Evolutionary conservation across 2,113 vertebrate species (phyloP).

Genomic region (Lichenostomus cassidix): DNA sequence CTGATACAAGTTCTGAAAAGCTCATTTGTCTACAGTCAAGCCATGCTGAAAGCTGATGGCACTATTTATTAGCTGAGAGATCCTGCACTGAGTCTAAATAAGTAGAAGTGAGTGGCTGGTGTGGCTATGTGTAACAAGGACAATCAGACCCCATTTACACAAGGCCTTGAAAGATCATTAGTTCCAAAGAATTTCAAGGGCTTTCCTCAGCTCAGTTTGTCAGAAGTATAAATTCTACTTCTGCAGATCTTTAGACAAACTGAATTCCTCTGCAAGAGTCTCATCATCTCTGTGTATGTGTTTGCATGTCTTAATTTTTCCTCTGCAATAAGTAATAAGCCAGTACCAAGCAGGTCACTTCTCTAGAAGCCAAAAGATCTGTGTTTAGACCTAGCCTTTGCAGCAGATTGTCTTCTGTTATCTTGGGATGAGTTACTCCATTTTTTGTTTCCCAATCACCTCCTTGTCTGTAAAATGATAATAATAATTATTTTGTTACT

Average conservation of each 20-base stretch:
- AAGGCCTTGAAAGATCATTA: neutral
- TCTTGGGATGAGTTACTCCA: neutral
- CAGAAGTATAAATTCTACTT: neutral
- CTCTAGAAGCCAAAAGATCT: neutral
- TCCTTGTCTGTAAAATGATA: neutral
- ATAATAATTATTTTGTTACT: neutral
- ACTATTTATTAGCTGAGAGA: constrained; percentile 57
- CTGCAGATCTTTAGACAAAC: neutral
- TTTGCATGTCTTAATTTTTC: neutral
- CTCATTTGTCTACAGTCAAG: constrained; percentile 44
- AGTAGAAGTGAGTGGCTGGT: constrained; percentile 3
- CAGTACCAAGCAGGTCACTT: neutral
- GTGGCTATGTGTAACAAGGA: neutral
- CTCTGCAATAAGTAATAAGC: neutral
- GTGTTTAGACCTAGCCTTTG: neutral
- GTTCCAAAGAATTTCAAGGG: neutral
- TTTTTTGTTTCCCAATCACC: neutral
- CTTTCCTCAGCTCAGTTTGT: neutral
- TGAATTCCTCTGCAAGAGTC: neutral
- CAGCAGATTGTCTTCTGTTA: neutral
- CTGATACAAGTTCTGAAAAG: constrained; percentile 63
- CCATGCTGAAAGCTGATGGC: constrained; percentile 44
- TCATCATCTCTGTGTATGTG: neutral
- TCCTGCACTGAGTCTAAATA: constrained; percentile 2
- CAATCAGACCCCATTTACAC: neutral